phyloP scores from a whole-genome alignment of 1,140 invertebrate genomes.

The Caenorhabditis remanei region DNA sequence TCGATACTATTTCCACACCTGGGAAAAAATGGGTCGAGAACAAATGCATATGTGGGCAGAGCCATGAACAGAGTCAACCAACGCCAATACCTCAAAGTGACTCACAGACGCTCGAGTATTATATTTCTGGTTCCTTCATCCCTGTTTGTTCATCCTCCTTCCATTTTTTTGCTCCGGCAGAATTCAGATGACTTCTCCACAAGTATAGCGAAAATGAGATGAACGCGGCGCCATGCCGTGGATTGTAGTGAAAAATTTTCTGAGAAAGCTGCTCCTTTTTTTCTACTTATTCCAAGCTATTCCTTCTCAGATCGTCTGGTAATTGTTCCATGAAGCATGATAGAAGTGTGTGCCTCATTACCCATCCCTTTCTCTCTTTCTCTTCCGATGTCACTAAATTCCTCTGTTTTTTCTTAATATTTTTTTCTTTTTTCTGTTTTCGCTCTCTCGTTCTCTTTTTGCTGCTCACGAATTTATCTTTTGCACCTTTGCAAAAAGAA shows the following conservation, averaged over 20 bases:
- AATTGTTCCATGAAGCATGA: slow-evolving; percentile 46
- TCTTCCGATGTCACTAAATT: background rate
- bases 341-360: slow-evolving; percentile 51
- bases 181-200: background rate
- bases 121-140: slow-evolving; percentile 33
- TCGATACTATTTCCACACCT: slow-evolving; percentile 32
- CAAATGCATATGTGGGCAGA: background rate
- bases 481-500: background rate
- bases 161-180: background rate
- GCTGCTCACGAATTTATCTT: background rate
- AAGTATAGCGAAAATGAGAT: background rate
- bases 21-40: slow-evolving; percentile 38
- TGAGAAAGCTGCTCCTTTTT: slow-evolving; percentile 14
- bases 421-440: slow-evolving; percentile 38
- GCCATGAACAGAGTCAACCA: slow-evolving; percentile 11
- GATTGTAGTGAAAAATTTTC: background rate
- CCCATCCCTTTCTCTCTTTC: slow-evolving; percentile 42
- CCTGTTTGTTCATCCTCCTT: slow-evolving; percentile 13
- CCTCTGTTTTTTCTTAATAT: background rate
- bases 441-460: background rate
- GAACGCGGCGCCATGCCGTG: background rate
- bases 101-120: slow-evolving; percentile 28
- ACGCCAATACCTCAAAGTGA: slow-evolving; percentile 6
- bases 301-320: slow-evolving; percentile 23
- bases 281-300: background rate